These are phyloP conservation scores for Timandra comae DNA, from an alignment of 2,888 invertebrate species.

Conservation along the genomic window DNA sequence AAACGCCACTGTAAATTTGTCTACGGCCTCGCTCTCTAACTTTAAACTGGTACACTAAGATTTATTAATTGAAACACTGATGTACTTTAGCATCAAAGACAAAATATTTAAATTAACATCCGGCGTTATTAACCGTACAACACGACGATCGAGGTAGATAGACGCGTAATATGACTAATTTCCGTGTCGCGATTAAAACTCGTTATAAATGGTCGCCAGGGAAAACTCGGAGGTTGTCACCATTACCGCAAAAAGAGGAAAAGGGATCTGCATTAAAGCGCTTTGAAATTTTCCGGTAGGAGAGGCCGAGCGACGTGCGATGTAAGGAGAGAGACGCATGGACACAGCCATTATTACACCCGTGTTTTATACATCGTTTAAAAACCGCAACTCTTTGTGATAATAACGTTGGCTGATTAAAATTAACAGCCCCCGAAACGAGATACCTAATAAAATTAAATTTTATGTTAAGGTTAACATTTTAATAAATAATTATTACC, in stretches of 20 bases:
- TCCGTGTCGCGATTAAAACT: slow-evolving; percentile 57
- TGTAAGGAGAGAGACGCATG: slow-evolving; percentile 6
- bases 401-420: not conserved
- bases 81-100: slow-evolving; percentile 7
- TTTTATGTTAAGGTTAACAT: not conserved
- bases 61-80: slow-evolving; percentile 24
- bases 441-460: no score
- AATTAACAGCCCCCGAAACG: not conserved
- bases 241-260: slow-evolving; percentile 54
- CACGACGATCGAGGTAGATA: slow-evolving; percentile 37
- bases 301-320: slow-evolving; percentile 8
- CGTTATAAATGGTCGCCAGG: slow-evolving; percentile 51
- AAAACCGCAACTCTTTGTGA: slow-evolving; percentile 12
- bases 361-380: slow-evolving; percentile 3
- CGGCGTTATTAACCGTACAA: slow-evolving; percentile 41
- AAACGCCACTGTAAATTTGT: slow-evolving; percentile 18
- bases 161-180: slow-evolving; percentile 54
- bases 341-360: slow-evolving; percentile 10
- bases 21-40: slow-evolving; percentile 10
- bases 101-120: slow-evolving; percentile 26
- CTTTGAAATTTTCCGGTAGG: slow-evolving; percentile 39
- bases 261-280: slow-evolving; percentile 44
- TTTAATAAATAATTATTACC: no score
- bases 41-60: slow-evolving; percentile 10
- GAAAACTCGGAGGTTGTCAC: slow-evolving; percentile 44